phyloP scores from a whole-genome alignment of 2,113 vertebrate genomes.

The Rhizomys pruinosus region DNA sequence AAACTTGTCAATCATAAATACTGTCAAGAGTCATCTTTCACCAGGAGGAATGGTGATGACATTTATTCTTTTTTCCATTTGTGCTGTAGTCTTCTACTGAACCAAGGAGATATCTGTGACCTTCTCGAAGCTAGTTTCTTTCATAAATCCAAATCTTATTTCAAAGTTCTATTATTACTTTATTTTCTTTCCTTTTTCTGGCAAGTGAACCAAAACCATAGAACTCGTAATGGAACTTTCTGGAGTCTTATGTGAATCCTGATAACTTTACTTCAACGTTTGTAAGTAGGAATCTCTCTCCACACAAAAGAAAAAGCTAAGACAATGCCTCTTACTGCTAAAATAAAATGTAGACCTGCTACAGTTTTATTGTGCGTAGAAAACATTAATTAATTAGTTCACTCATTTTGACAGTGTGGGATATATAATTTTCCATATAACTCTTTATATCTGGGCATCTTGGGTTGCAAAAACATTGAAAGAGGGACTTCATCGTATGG shows the following conservation, averaged over 20 bases:
- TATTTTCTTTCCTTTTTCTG: slow-evolving; percentile 45
- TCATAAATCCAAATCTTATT: slow-evolving; percentile 61
- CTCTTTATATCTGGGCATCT: background rate
- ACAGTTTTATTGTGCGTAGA: background rate
- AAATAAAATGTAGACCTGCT: background rate
- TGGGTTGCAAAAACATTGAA: background rate
- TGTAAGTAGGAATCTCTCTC: background rate
- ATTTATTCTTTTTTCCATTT: slow-evolving; percentile 46
- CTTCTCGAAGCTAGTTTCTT: slow-evolving; percentile 53
- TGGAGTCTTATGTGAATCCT: background rate
- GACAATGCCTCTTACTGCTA: background rate
- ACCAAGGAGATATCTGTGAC: slow-evolving; percentile 37
- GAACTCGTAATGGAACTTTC: slow-evolving; percentile 24
- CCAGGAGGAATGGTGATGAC: background rate
- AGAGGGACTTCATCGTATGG: background rate
- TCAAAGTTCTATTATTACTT: slow-evolving; percentile 60
- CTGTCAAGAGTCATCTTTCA: background rate
- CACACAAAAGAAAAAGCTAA: background rate
- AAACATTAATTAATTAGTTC: background rate
- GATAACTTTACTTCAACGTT: background rate
- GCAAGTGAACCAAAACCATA: slow-evolving; percentile 32
- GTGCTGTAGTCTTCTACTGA: slow-evolving; percentile 31
- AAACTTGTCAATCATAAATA: background rate
- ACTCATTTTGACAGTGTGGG: background rate
- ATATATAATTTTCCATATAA: background rate